phyloP scores from a whole-genome alignment of 2,888 invertebrate genomes.

The Lycophotia porphyrea region DNA sequence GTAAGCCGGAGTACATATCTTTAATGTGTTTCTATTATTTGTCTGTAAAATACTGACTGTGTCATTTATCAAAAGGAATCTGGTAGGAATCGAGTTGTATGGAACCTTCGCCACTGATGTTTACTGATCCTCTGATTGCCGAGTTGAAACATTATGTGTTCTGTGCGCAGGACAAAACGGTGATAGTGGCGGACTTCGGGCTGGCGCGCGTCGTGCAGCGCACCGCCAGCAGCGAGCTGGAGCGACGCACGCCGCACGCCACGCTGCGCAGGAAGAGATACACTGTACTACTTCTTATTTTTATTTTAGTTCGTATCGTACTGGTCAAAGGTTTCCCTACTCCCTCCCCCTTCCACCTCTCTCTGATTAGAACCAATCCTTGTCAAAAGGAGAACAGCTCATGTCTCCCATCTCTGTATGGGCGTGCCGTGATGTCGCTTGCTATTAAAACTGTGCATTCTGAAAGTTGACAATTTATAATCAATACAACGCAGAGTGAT shows the following conservation, averaged over 20 bases:
- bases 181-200: slow-evolving; percentile 99
- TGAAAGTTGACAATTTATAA: no score
- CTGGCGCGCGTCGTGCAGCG: slow-evolving; percentile 95
- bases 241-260: slow-evolving; percentile 57
- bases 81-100: no score
- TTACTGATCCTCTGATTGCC: no score
- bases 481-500: not conserved
- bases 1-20: no score
- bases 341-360: not conserved
- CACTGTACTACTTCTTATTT: slow-evolving; percentile 84
- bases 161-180: slow-evolving; percentile 93
- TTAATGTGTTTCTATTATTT: no score
- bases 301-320: not conserved
- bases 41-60: no score
- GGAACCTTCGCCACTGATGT: no score
- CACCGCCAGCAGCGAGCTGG: slow-evolving; percentile 83
- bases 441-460: no score
- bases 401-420: not conserved
- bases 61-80: no score
- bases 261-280: slow-evolving; percentile 95
- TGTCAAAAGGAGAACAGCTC: not conserved
- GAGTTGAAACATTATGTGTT: not conserved
- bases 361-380: not conserved
- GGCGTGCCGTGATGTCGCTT: no score
- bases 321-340: not conserved